Evolutionary conservation across 1,140 invertebrate genomes (phyloP), one percentile per base, ranked within the genome.

Genomic region (Manduca sexta): DNA sequence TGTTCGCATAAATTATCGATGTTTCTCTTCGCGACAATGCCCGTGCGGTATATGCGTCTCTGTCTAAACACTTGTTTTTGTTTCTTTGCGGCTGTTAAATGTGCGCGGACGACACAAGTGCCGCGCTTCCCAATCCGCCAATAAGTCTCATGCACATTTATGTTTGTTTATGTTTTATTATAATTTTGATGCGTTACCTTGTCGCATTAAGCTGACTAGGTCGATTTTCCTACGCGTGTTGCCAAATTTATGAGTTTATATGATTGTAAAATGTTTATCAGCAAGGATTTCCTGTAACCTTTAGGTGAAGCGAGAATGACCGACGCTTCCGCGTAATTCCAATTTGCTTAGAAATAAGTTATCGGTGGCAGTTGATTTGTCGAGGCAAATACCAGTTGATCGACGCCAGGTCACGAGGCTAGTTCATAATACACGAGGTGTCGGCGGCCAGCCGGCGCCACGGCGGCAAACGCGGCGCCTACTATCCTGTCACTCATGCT

Each of bases 1-100:
- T 84, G 79, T 72, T 74, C 74, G 77, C 79, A 83, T 84, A 84
- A 80, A 80, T 84, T 84, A 84, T 83, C 75, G 79, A 84, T 76
- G 72, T 79, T 78, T 80, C 78, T 59, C 65, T 77, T 61, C 57
- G 65, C 58, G 50, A 52, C 60, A 56, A 33, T 47, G 58, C 63
- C 56, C 56, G 50, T 45, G 49, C 51, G 44, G 69, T 84, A 78
- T 45, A 60, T 63, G 53, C 56, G 64, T 82, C 76, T 64, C 68
- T 66, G 62, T 82, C 71, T 73, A 64, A 66, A 61, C 74, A 74
- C 66, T 79, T 82, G 76, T 78, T 82, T 81, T 81, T 81, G 64
- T 81, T 79, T 71, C 66, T 45, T 42, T 35, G 50, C 58, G 49
- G 49, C 39, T 66, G 56, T 59, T 64, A 60, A 74, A 71, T 72